Evolutionary conservation across 2,797 vertebrate species (phyloP), one percentile per base, ranked within the genome.

Genomic region (Nyctalus aviator): DNA sequence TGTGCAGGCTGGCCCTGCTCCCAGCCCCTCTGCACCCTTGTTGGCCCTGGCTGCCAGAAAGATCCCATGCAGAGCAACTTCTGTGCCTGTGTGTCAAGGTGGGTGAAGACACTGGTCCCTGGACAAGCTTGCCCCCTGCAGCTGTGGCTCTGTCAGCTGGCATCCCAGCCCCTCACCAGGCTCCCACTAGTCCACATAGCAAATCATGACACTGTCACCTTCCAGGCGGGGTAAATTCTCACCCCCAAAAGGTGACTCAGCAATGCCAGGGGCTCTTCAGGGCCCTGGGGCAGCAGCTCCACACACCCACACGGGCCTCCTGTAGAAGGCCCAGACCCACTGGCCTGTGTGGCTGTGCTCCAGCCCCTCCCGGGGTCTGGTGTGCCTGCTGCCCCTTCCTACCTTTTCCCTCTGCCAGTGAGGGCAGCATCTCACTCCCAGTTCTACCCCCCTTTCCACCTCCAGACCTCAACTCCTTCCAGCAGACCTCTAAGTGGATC

Each of bases 401-500:
- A 20, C 4, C 55, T 35, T 32, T 37, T 14, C 41, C 59, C 10
- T 17, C 30, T 27, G 27, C 55, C 4, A 0, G 23, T 1, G 3
- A 5, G 27, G 30, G 8, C 50, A 35, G 10, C 50, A 32, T 5
- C 72, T 90, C 64, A 85, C 48, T 35, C 35, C 27, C 30, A 18
- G 1, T 91, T 75, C 37, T 64, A 5, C 57, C 55, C 62, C 37
- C 32, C 73, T 76, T 86, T 88, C 71, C 69, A 23, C 91, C 95
- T 94, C 85, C 98, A 99, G 99, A 99, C 88, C 98, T 99, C 93
- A 99, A 99, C 96, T 99, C 99, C 66, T 99, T 99, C 98, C 99
- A 99, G 97, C 99, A 99, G 98, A 99, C 99, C 71, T 99, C 99
- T 48, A 99, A 99, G 97, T 99, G 99, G 99, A 99, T 99, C 2